Base-by-base conservation (phyloP, 1,140 invertebrate genomes). In the Drosophila rhopaloa region DNA sequence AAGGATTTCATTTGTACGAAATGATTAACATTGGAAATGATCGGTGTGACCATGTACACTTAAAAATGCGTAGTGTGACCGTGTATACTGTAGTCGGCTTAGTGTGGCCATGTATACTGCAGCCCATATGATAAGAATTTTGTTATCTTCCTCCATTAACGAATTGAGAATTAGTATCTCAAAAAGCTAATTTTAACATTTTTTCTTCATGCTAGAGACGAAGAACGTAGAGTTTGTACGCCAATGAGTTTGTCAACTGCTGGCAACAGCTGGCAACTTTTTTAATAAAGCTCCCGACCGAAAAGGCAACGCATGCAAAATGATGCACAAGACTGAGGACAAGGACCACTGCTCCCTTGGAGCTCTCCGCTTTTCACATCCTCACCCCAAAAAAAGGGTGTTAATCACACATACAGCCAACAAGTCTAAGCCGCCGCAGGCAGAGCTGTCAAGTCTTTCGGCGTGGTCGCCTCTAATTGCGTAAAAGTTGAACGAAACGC, bases 171-270 rank as follows among this genome's bases (percentile, higher is more conserved):
- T 32, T 32, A 7, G 29, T 32, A 4, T 24, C 24, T 24, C 2
- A 24, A 24, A n/a, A 10, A 5, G 4, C 10, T 35, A n/a, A 35
- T 14, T 50, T 32, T 2, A 4, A 14, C 14, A 50, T 32, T 32
- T 50, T 50, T 11, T 13, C 19, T 9, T 7, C 9, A 5, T 51
- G 48, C 48, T 14, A 35, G 10, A 27, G 14, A 16, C 24, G 37
- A 32, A 19, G 48, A 58, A 14, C 27, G 35, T 41, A 63, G 48
- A 56, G 48, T 40, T 41, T 44, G 40, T 41, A 59, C 47, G 57
- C 57, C 76, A 72, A 83, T 89, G 84, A 88, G 83, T 89, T 89
- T 88, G 84, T 88, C 84, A 89, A 89, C 79, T 79, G 84, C 65
- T 55, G 74, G 74, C 54, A 66, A 76, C 74, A 79, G 72, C 71